Percentiles rank a stretch among this genome's conserved stretches.
Evolutionary conservation across 2,113 vertebrate species (phyloP).

Genomic region (Rostratula benghalensis): DNA sequence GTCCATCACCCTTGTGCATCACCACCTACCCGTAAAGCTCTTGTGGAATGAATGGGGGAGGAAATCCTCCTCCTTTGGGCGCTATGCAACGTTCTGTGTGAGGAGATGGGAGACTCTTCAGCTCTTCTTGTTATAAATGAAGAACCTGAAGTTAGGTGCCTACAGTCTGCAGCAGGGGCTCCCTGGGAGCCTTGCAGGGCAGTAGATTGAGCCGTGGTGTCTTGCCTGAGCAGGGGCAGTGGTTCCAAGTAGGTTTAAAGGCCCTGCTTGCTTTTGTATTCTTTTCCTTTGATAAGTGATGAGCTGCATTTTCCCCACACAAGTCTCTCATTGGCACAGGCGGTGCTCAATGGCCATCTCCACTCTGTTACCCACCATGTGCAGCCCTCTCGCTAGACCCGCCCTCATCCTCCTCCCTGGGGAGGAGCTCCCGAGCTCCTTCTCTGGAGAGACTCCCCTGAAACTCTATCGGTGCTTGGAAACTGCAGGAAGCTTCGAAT

Average conservation of each 20-base stretch:
- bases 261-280: background rate
- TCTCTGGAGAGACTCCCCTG: background rate
- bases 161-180: background rate
- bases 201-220: background rate
- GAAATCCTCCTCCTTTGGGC: background rate
- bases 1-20: background rate
- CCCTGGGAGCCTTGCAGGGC: background rate
- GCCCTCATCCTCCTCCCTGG: background rate
- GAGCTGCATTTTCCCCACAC: background rate
- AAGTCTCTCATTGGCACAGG: accelerated
- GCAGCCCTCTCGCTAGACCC: background rate
- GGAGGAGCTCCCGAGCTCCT: background rate
- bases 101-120: background rate
- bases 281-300: background rate
- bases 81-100: background rate
- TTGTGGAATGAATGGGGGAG: background rate
- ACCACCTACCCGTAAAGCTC: background rate
- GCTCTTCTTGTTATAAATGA: background rate
- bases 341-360: accelerated
- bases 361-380: accelerated
- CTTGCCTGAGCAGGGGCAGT: background rate
- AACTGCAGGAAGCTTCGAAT: background rate
- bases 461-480: background rate
- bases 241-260: background rate
- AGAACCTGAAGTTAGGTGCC: background rate